These are phyloP conservation scores for Dendrolimus houi DNA, from an alignment of 2,888 invertebrate genomes.

Conservation along the genomic window DNA sequence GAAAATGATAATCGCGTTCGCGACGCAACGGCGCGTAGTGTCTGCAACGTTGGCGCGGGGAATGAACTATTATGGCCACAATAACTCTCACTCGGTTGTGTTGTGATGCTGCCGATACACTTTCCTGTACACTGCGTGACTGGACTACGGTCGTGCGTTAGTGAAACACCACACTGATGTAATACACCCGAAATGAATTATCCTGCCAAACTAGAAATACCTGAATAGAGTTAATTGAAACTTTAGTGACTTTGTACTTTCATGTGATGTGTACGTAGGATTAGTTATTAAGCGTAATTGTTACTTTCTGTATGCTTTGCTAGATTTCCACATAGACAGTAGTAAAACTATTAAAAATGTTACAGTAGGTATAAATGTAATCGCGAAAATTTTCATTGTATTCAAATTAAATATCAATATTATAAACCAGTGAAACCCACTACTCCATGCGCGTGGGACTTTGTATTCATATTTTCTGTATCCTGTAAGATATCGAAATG, in stretches of 20 bases:
- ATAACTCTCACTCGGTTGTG: constrained; percentile 58
- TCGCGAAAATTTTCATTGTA: too few relatives aligned
- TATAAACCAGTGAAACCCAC: too few relatives aligned
- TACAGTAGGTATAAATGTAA: too few relatives aligned
- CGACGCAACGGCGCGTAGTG: constrained; percentile 12
- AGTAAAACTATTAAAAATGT: too few relatives aligned
- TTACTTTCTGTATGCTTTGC: too few relatives aligned
- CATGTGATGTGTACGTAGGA: too few relatives aligned
- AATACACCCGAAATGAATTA: constrained; percentile 50
- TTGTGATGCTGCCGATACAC: constrained; percentile 66
- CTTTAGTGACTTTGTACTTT: too few relatives aligned
- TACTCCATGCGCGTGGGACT: too few relatives aligned
- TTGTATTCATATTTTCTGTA: too few relatives aligned
- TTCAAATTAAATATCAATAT: too few relatives aligned
- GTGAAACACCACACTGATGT: constrained; percentile 40
- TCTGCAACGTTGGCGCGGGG: constrained; percentile 26
- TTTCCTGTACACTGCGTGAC: constrained; percentile 63
- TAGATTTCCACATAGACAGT: too few relatives aligned
- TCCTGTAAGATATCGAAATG: too few relatives aligned
- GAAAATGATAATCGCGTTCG: constrained; percentile 21
- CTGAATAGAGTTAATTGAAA: constrained; percentile 1
- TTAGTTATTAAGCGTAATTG: constrained; percentile 7
- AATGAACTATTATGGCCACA: constrained; percentile 58
- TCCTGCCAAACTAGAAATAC: constrained; percentile 24
- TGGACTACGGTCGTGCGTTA: constrained; percentile 35